Conservation (phyloP, 2,888 invertebrate species). For the Abrostola triplasia region DNA sequence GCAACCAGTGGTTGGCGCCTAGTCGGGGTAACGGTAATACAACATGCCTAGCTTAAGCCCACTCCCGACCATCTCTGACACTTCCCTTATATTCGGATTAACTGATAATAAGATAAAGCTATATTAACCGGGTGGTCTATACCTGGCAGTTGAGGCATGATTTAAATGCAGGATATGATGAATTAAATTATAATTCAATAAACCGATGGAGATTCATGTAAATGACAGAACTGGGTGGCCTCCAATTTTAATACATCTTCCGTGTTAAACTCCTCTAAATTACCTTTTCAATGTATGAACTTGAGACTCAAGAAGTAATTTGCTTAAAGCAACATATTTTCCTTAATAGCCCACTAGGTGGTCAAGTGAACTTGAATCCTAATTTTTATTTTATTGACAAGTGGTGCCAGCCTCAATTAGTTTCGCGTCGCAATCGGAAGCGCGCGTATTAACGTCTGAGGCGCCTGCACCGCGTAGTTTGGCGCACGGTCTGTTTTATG, state of each 20-base stretch:
- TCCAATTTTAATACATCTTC: background rate
- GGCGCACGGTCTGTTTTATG: slow-evolving; percentile 24
- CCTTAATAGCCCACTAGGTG: too few relatives aligned
- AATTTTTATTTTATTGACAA: slow-evolving; percentile 10
- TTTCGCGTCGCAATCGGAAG: slow-evolving; percentile 30
- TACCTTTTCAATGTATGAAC: too few relatives aligned
- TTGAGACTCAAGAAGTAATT: too few relatives aligned
- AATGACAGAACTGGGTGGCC: slow-evolving; percentile 15
- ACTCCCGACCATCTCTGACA: slow-evolving; percentile 69
- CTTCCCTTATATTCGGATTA: slow-evolving; percentile 59
- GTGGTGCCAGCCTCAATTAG: slow-evolving; percentile 33
- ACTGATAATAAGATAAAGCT: slow-evolving; percentile 49
- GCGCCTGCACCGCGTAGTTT: slow-evolving; percentile 8
- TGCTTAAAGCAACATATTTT: too few relatives aligned
- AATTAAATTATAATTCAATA: slow-evolving; percentile 32
- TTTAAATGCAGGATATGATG: slow-evolving; percentile 23
- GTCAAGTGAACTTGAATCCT: too few relatives aligned
- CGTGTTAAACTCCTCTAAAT: too few relatives aligned
- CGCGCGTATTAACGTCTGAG: slow-evolving; percentile 30
- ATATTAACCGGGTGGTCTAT: slow-evolving; percentile 51
- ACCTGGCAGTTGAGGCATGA: slow-evolving; percentile 20
- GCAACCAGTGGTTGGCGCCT: slow-evolving; percentile 74
- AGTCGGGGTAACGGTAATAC: slow-evolving; percentile 84
- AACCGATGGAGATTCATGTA: slow-evolving; percentile 20
- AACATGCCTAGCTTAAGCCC: slow-evolving; percentile 79